Base-by-base conservation (phyloP, 2,113 vertebrate species). In the Ochotona princeps region DNA sequence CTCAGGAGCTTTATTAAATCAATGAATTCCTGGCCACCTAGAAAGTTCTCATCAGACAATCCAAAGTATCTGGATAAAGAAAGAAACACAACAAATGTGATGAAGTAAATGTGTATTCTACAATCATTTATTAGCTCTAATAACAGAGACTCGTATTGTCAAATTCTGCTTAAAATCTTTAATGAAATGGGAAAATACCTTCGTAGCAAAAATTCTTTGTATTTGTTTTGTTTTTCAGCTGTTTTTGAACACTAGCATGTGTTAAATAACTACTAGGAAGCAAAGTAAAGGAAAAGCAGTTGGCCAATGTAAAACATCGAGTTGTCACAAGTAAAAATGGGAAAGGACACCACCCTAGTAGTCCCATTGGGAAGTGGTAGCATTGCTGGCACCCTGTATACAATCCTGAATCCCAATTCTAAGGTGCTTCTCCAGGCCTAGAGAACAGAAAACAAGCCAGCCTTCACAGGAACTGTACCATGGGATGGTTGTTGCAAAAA, bases 101-200 rank as follows among this genome's bases (percentile, higher is more conserved):
- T 72, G 78, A 90, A 69, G n/a, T 60, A 54, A 78, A 63, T 25
- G 26, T 28, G 25, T 35, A 69, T 49, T 67, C 54, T 28, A 20
- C 7, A 78, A 9, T 9, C 14, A 0, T 82, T 35, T 26, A 60
- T 75, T 73, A 63, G 30, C 35, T 66, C 32, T 44, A 57, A 25
- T 66, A 18, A 35, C 7, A 88, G 79, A 93, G 23, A 10, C 17
- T 17, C 32, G 38, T 49, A 51, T 15, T 49, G 30, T 28, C 38
- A 47, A 8, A 44, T 26, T 63, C 20, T 47, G 10, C 14, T 47
- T 25, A 26, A 61, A 18, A 11, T 54, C 92, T 95, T 49, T 60
- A 93, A 92, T 94, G 95, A 96, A 94, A 96, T 97, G 96, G 95
- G 95, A 97, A 87, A 94, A 94, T 96, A 96, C 95, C 96, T 97